Percentiles rank a stretch among this genome's conserved stretches.
phyloP scores from a whole-genome alignment of 2,888 invertebrate genomes.

The Petrophora chlorosata region DNA sequence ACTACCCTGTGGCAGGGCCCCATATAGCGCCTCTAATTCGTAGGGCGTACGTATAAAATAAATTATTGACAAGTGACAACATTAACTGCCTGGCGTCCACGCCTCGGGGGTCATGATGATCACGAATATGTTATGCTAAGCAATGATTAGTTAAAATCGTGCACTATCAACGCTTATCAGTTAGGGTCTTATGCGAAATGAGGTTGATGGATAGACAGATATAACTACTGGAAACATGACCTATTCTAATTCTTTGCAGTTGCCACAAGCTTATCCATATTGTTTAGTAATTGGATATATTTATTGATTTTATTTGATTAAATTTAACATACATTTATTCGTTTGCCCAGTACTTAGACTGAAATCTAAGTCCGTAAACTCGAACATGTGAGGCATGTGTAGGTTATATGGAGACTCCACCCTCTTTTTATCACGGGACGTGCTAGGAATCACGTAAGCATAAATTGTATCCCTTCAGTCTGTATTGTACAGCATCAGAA shows the following conservation, averaged over 20 bases:
- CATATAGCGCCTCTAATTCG: conserved; percentile 2
- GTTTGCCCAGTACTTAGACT: too few relatives aligned
- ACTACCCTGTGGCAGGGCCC: conserved; percentile 7
- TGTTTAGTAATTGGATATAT: too few relatives aligned
- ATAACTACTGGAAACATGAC: too few relatives aligned
- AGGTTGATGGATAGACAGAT: too few relatives aligned
- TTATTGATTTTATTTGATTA: too few relatives aligned
- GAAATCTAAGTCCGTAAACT: conserved; percentile 9
- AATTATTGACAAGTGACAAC: conserved; percentile 25
- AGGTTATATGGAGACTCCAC: conserved; percentile 31
- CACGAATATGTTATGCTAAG: conserved; percentile 3
- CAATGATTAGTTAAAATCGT: conserved; percentile 5
- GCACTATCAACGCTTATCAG: neutral
- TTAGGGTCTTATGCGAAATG: too few relatives aligned
- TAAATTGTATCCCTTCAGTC: conserved; percentile 18
- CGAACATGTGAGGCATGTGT: conserved; percentile 8
- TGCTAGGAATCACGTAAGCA: conserved; percentile 42
- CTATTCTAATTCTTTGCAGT: too few relatives aligned
- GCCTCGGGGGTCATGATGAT: neutral
- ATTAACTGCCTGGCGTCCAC: too few relatives aligned
- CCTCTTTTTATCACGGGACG: conserved; percentile 39
- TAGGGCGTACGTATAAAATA: conserved; percentile 7
- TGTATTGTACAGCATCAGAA: neutral
- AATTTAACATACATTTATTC: too few relatives aligned
- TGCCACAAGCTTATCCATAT: too few relatives aligned